Base-by-base conservation (phyloP, 2,888 invertebrate species). In the Ennomos quercinarius region DNA sequence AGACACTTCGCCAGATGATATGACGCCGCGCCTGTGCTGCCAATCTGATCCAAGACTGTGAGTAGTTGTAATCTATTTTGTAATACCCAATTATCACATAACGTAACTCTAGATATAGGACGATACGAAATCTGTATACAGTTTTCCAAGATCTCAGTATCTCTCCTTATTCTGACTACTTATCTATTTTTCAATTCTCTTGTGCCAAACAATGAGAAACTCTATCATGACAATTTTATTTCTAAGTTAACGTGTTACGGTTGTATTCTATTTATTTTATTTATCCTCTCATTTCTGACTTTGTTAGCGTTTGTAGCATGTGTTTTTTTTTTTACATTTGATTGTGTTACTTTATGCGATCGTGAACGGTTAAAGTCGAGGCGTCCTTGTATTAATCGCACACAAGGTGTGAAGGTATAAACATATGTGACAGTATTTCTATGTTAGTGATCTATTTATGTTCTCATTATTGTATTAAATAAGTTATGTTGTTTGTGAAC, bases 91-190 rank as follows among this genome's bases (percentile, higher is more conserved):
- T 65, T 67, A 67, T 69, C 68, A 69, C 64, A 67, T 67, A 63
- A 59, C 57, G 39, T 58, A 43, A 42, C 61, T 40, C 66, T 76
- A 76, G 70, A 61, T 70, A 67, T 80, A 83, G 68, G 77, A 69
- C 70, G 73, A 78, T 78, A 77, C 72, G 78, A 81, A 83, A 80
- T 77, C 80, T 87, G 78, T 86, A 83, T 81, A 84, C 84, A 85
- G 88, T 89, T 89, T 89, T 89, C 87, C 78, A 82, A 86, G 90
- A 91, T 91, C 90, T 91, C 90, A 86, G 81, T 72, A 77, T 86
- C 78, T 81, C 81, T 72, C 66, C 68, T 72, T 73, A 74, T 71
- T 80, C 76, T 72, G 74, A 74, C 73, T 74, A 73, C 66, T 75
- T 70, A 65, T 68, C 71, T 73, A 64, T 71, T 66, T 72, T 78